Percentiles rank a stretch among this genome's conserved stretches.
phyloP scores from a whole-genome alignment of 2,888 invertebrate species.

The Ferdinandea cuprea region DNA sequence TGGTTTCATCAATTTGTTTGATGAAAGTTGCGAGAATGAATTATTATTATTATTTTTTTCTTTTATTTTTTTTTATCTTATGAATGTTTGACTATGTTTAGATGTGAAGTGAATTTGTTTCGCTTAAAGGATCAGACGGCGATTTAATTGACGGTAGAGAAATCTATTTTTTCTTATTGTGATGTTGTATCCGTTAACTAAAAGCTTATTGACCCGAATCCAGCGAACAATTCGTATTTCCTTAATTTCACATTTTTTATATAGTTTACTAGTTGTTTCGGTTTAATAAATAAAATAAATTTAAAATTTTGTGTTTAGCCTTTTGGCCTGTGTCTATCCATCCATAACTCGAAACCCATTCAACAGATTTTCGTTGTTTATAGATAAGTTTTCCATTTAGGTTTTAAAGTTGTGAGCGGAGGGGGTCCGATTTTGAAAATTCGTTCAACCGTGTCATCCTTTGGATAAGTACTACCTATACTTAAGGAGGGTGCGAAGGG shows the following conservation, averaged over 20 bases:
- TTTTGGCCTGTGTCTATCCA: too few relatives aligned
- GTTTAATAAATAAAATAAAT: conserved; percentile 20
- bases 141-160: conserved; percentile 4
- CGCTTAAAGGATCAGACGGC: background rate
- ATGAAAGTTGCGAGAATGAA: conserved; percentile 51
- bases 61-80: conserved; percentile 59
- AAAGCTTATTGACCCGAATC: background rate
- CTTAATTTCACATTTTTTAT: conserved; percentile 40
- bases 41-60: too few relatives aligned
- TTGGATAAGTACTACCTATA: too few relatives aligned
- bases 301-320: background rate
- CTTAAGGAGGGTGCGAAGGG: too few relatives aligned
- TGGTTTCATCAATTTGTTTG: conserved; percentile 32
- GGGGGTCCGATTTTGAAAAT: too few relatives aligned
- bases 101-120: conserved; percentile 49
- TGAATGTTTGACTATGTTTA: conserved; percentile 50
- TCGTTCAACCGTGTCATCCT: too few relatives aligned
- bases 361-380: too few relatives aligned
- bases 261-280: conserved; percentile 32
- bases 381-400: too few relatives aligned
- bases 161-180: conserved; percentile 40
- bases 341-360: too few relatives aligned
- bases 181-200: conserved; percentile 15
- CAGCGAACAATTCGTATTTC: conserved; percentile 39
- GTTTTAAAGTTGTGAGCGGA: too few relatives aligned